phyloP scores from a whole-genome alignment of 2,113 vertebrate species.

The Callipepla squamata region DNA sequence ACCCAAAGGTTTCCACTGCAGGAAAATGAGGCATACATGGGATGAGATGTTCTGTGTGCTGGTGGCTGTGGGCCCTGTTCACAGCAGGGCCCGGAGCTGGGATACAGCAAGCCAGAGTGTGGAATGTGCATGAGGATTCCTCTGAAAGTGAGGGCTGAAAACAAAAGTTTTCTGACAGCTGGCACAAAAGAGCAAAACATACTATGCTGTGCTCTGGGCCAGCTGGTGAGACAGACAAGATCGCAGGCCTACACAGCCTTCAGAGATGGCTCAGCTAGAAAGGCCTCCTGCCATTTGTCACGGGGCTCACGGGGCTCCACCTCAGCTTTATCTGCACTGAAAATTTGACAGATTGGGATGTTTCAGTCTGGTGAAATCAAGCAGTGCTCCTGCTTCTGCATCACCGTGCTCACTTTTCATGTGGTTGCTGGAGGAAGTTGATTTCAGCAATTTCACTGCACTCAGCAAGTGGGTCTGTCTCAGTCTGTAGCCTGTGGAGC shows the following conservation, averaged over 20 bases:
- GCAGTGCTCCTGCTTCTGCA: too few species aligned
- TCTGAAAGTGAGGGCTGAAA: rapidly evolving
- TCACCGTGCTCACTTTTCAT: rapidly evolving
- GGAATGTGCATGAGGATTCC: rapidly evolving
- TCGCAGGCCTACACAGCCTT: not conserved
- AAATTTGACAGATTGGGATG: not conserved
- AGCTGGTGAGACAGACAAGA: rapidly evolving
- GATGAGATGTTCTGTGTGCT: rapidly evolving
- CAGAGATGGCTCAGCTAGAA: not conserved
- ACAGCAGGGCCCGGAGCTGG: rapidly evolving
- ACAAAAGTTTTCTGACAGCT: not conserved
- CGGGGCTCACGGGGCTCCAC: not conserved
- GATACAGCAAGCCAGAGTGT: not conserved
- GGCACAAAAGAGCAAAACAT: rapidly evolving
- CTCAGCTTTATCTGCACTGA: not conserved
- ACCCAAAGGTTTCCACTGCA: not conserved
- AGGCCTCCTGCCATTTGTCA: not conserved
- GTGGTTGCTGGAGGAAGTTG: not conserved
- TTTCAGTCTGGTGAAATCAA: not conserved
- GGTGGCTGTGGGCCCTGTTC: rapidly evolving
- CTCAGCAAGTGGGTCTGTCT: rapidly evolving
- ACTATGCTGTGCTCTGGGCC: not conserved
- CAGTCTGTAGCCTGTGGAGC: not conserved
- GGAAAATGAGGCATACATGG: not conserved
- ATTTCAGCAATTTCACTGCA: not conserved